Conservation (phyloP, 2,888 invertebrate genomes). For the Stegana nigrithorax region DNA sequence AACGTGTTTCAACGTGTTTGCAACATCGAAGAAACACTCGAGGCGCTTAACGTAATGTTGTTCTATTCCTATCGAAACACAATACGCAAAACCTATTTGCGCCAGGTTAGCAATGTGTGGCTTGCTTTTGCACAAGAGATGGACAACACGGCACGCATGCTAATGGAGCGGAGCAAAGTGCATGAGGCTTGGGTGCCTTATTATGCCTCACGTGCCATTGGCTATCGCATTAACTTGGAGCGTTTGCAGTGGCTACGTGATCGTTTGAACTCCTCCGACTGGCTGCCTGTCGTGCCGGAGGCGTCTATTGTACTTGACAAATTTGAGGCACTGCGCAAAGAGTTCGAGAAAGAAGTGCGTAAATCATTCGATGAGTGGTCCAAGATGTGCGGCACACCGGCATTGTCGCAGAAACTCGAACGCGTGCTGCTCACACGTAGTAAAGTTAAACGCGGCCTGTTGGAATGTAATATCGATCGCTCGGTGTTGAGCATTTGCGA, state of each 20-base stretch:
- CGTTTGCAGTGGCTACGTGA: constrained; percentile 73
- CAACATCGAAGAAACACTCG: constrained; percentile 84
- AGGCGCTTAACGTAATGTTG: constrained; percentile 80
- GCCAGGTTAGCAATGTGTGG: constrained; percentile 78
- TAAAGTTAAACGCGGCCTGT: constrained; percentile 73
- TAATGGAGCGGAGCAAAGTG: constrained; percentile 73
- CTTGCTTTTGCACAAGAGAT: constrained; percentile 82
- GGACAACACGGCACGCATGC: constrained; percentile 78
- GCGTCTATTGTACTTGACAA: constrained; percentile 73
- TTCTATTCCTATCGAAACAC: constrained; percentile 82
- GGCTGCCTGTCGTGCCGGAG: constrained; percentile 81
- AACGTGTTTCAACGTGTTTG: constrained; percentile 82
- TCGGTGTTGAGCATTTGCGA: constrained; percentile 75
- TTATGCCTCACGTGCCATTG: constrained; percentile 78
- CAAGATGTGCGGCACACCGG: constrained; percentile 73
- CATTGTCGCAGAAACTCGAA: constrained; percentile 74
- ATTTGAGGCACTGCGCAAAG: constrained; percentile 64
- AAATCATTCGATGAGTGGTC: constrained; percentile 73
- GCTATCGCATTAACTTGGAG: constrained; percentile 77
- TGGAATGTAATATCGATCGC: constrained; percentile 85
- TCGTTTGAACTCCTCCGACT: constrained; percentile 79
- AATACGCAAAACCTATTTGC: constrained; percentile 77
- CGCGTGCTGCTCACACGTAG: constrained; percentile 80
- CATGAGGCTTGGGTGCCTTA: constrained; percentile 78
- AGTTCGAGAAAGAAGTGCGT: constrained; percentile 68